These are phyloP conservation scores for Solenopsis invicta DNA, from an alignment of 1,140 invertebrate species.

Conservation along the genomic window DNA sequence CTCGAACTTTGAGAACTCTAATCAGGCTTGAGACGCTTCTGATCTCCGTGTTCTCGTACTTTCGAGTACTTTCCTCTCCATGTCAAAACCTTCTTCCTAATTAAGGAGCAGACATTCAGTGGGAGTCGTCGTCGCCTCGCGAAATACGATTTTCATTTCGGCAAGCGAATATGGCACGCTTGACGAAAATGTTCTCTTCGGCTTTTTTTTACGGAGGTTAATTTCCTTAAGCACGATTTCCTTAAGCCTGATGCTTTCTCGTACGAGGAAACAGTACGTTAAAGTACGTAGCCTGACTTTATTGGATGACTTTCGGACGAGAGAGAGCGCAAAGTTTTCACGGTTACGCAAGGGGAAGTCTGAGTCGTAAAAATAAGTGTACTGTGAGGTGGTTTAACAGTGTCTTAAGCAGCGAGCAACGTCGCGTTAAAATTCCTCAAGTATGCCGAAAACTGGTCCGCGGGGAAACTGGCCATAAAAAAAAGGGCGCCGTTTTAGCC, in stretches of 20 bases:
- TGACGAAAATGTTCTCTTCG: conserved; percentile 16
- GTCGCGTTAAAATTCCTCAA: conserved; percentile 58
- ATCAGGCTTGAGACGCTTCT: conserved; percentile 41
- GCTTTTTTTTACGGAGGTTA: conserved; percentile 53
- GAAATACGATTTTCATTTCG: conserved; percentile 55
- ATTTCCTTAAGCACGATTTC: conserved; percentile 65
- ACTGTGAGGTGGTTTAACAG: conserved; percentile 68
- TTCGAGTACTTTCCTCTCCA: not conserved
- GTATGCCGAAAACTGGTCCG: conserved; percentile 28
- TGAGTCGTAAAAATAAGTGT: conserved; percentile 70
- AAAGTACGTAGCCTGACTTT: conserved; percentile 59
- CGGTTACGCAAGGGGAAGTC: conserved; percentile 34
- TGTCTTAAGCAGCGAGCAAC: conserved; percentile 67
- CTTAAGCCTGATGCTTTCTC: conserved; percentile 22
- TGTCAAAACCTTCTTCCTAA: conserved; percentile 46
- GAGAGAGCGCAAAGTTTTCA: conserved; percentile 66
- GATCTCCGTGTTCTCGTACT: conserved; percentile 31
- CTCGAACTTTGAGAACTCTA: conserved; percentile 35
- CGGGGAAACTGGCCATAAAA: conserved; percentile 31
- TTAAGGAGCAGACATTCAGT: conserved; percentile 26
- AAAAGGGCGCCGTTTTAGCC: conserved; percentile 10
- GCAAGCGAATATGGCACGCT: conserved; percentile 30
- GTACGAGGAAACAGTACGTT: conserved; percentile 15
- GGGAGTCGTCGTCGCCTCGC: conserved; percentile 21
- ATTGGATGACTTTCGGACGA: conserved; percentile 68